Evolutionary conservation across 2,797 vertebrate species (phyloP), one percentile per base, ranked within the genome.

Genomic region (Streptopelia turtur): DNA sequence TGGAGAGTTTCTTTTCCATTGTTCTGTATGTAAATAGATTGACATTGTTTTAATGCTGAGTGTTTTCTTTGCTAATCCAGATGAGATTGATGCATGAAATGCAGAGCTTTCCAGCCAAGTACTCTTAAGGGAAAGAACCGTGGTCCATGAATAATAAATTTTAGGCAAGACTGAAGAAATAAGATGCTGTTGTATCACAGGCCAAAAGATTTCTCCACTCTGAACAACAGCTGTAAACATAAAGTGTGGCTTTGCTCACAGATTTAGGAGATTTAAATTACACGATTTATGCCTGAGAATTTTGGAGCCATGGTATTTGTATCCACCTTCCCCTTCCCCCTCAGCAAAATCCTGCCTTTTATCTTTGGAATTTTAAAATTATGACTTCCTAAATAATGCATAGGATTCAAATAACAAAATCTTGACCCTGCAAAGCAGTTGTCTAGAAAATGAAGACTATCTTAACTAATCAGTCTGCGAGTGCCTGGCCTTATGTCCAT

Each of bases 51-150:
- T 91, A 94, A 77, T 87, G 66, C 64, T 82, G 56, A 97, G 66
- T 97, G 93, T 96, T 98, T 97, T 97, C 94, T 95, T 97, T 97
- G 83, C 95, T 97, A 97, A 97, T 93, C 94, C 3, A 15, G 30
- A 30, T 75, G 76, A 96, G 96, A 90, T 81, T 95, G 92, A 92
- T 95, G 87, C 81, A n/a, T 96, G 81, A 95, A 97, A 97, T 96
- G 65, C 60, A 94, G 91, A 95, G 63, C 63, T 96, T 89, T 91
- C 86, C 52, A 83, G 74, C 82, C 88, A 96, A 96, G 69, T 84
- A 68, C 93, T 90, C 81, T 68, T 93, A 85, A 83, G 64, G 78
- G 60, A 96, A 92, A 82, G 82, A 88, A 83, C 95, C 18, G 5
- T 57, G 69, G 39, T 64, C 90, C 72, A 57, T 89, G 91, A 96